Percentiles rank a stretch among this genome's conserved stretches.
Evolutionary conservation across 2,797 vertebrate genomes (phyloP).

Genomic region (Diplodus puntazzo): DNA sequence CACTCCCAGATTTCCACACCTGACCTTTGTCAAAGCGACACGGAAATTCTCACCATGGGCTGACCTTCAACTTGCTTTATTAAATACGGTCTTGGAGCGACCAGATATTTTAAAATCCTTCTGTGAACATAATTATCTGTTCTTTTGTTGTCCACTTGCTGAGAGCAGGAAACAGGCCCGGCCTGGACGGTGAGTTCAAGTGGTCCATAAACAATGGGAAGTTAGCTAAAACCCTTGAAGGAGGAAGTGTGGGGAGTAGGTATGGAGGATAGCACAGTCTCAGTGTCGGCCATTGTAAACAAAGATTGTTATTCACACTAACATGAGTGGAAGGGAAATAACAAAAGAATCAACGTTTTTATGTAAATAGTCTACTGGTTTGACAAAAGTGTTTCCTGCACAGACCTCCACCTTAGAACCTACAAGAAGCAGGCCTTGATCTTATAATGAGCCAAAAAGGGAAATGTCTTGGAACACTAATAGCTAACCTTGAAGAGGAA

Average conservation of each 20-base stretch:
- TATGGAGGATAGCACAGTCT: conserved; percentile 62
- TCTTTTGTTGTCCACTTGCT: conserved; percentile 59
- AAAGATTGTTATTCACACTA: conserved; percentile 70
- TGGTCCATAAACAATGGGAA: conserved; percentile 74
- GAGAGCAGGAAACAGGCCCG: conserved; percentile 68
- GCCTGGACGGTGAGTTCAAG: conserved; percentile 59
- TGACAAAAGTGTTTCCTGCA: conserved; percentile 55
- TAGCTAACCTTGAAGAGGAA: background rate
- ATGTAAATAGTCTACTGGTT: conserved; percentile 52
- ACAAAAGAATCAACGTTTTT: conserved; percentile 70
- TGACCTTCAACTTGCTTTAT: conserved; percentile 66
- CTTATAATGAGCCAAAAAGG: conserved; percentile 2
- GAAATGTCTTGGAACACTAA: conserved; percentile 15
- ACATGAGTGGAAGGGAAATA: conserved; percentile 67
- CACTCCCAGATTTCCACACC: conserved; percentile 45
- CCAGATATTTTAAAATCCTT: conserved; percentile 50
- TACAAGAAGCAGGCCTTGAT: conserved; percentile 6
- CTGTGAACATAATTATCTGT: conserved; percentile 64
- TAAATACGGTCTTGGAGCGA: conserved; percentile 38
- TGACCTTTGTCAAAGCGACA: conserved; percentile 70
- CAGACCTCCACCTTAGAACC: conserved; percentile 4
- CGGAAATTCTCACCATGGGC: conserved; percentile 54
- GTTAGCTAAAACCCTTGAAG: conserved; percentile 64
- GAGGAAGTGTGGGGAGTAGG: conserved; percentile 75
- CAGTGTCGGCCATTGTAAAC: conserved; percentile 70